A percentile compares a stretch with the other conserved stretches of the same genome.
Conservation (phyloP, 2,113 vertebrate species). For the Fulmarus glacialis region DNA sequence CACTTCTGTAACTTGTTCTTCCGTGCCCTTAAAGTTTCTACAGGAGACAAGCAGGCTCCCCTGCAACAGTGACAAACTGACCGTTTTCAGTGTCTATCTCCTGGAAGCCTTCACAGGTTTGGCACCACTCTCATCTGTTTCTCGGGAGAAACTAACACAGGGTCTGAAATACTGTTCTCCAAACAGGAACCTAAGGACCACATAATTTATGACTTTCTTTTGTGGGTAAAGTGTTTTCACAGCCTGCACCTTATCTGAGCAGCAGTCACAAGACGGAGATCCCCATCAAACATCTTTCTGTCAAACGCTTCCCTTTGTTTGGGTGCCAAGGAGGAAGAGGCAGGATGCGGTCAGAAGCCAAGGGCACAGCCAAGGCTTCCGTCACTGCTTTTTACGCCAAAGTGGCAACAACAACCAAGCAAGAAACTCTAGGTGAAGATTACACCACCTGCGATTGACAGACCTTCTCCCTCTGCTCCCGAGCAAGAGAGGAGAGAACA, state of each 20-base stretch:
- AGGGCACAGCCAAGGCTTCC: neutral
- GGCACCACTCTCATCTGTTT: neutral
- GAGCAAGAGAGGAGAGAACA: neutral
- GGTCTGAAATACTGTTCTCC: neutral
- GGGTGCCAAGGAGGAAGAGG: neutral
- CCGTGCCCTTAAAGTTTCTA: neutral
- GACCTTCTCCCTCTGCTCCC: neutral
- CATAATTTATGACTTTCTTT: conserved; percentile 8
- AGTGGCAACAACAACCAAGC: neutral
- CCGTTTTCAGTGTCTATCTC: neutral
- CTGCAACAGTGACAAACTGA: neutral
- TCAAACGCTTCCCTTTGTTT: conserved; percentile 7
- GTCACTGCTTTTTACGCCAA: neutral
- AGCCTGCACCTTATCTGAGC: neutral
- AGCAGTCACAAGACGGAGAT: neutral
- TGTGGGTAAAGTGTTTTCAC: neutral
- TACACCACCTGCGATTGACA: neutral
- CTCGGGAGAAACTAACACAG: neutral
- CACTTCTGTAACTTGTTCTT: neutral
- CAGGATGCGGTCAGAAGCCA: neutral
- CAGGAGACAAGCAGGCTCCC: neutral
- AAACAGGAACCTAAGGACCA: neutral
- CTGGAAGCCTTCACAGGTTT: conserved; percentile 1
- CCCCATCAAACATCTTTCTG: conserved; percentile 12
- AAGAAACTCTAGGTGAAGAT: neutral